Evolutionary conservation across 2,113 vertebrate genomes (phyloP).

Genomic region (Jacana jacana): DNA sequence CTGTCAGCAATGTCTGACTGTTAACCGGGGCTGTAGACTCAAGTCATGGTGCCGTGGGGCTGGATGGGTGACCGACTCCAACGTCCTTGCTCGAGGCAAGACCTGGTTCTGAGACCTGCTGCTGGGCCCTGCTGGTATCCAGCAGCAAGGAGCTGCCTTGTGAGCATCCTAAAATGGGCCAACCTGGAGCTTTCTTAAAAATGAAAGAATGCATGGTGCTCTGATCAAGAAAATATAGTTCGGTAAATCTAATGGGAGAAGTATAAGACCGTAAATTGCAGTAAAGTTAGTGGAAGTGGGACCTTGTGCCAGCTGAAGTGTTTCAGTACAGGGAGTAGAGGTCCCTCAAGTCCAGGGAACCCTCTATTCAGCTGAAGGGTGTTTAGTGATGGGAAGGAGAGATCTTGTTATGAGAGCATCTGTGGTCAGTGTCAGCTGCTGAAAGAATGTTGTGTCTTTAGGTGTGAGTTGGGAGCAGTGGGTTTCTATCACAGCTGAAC

Average conservation of each 20-base stretch:
- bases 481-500: not conserved
- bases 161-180: not conserved
- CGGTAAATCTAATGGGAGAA: too few relatives aligned
- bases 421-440: not conserved
- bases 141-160: not conserved
- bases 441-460: fast-evolving
- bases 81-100: fast-evolving
- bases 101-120: not conserved
- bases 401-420: not conserved
- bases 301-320: too few relatives aligned
- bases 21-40: not conserved
- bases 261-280: too few relatives aligned
- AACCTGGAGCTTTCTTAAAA: not conserved
- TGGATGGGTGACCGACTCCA: too few relatives aligned
- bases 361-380: not conserved
- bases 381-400: not conserved
- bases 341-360: too few relatives aligned
- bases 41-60: not conserved
- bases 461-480: fast-evolving
- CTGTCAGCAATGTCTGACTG: not conserved
- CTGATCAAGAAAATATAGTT: not conserved
- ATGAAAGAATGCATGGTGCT: not conserved
- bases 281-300: not conserved
- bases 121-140: not conserved
- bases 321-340: too few relatives aligned